Conservation (phyloP, 2,113 vertebrate species). For the Megalops atlanticus region DNA sequence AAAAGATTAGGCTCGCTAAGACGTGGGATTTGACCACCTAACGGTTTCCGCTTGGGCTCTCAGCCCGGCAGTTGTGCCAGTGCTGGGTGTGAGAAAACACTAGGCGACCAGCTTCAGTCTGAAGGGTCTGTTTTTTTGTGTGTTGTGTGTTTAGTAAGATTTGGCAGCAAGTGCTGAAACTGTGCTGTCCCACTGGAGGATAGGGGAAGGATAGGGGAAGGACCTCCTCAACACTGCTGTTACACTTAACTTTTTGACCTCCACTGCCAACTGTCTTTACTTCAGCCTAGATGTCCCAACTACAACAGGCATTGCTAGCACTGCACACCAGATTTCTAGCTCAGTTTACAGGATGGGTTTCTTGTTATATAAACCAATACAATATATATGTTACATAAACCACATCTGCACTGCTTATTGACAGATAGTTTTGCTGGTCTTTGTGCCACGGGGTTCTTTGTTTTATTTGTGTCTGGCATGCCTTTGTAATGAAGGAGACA, state of each 20-base stretch:
- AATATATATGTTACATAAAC: constrained; percentile 3
- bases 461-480: background rate
- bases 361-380: background rate
- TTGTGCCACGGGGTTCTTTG: background rate
- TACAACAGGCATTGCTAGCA: background rate
- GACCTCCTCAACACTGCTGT: background rate
- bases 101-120: background rate
- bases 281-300: background rate
- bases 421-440: background rate
- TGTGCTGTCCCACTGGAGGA: too few relatives aligned
- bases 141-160: constrained; percentile 43
- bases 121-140: constrained; percentile 42
- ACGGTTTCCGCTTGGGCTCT: background rate
- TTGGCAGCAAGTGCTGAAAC: constrained; percentile 49
- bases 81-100: background rate
- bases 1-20: background rate
- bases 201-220: too few relatives aligned
- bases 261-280: background rate
- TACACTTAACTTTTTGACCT: background rate
- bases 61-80: background rate
- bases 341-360: too few relatives aligned
- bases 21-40: background rate
- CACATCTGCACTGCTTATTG: background rate
- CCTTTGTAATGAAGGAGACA: background rate
- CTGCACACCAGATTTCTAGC: background rate